Percentiles rank a stretch among this genome's conserved stretches.
Evolutionary conservation across 2,888 invertebrate species (phyloP).

Genomic region (Lasioglossum malachurum): DNA sequence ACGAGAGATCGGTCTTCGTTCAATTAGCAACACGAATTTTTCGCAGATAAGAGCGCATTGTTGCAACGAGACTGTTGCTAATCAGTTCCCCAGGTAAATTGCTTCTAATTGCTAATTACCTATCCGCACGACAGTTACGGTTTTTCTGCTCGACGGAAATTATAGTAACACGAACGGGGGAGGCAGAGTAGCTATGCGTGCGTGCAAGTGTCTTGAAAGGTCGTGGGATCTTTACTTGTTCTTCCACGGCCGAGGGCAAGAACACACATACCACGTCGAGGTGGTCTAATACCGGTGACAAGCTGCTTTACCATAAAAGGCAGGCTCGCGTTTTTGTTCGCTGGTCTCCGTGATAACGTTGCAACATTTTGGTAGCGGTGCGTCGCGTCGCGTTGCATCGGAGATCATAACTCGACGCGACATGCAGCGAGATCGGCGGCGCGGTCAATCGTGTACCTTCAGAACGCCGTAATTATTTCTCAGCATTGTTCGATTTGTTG

Average conservation of each 20-base stretch:
- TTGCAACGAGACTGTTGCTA: constrained; percentile 15
- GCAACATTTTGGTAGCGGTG: constrained; percentile 5
- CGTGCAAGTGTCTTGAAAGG: constrained; percentile 23
- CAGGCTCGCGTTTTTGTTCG: not conserved
- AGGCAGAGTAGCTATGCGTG: constrained; percentile 3
- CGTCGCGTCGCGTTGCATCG: not conserved
- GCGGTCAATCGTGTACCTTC: not conserved
- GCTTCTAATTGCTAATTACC: constrained; percentile 20
- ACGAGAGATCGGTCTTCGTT: not conserved
- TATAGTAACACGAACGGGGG: constrained; percentile 20
- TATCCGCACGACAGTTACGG: constrained; percentile 21
- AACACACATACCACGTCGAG: constrained; percentile 39
- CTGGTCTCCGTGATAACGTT: not conserved
- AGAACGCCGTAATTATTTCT: not conserved
- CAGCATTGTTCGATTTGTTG: not conserved
- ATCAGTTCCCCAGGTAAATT: not conserved
- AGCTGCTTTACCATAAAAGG: constrained; percentile 36
- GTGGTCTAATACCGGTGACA: constrained; percentile 41
- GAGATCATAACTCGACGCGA: not conserved
- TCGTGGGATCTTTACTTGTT: constrained; percentile 53
- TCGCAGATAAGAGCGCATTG: not conserved
- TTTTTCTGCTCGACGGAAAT: constrained; percentile 9
- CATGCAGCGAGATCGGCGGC: too few species aligned
- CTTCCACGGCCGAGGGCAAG: constrained; percentile 38
- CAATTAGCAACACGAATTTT: not conserved